Evolutionary conservation across 2,797 vertebrate species (phyloP).

Genomic region (Cossypha caffra): DNA sequence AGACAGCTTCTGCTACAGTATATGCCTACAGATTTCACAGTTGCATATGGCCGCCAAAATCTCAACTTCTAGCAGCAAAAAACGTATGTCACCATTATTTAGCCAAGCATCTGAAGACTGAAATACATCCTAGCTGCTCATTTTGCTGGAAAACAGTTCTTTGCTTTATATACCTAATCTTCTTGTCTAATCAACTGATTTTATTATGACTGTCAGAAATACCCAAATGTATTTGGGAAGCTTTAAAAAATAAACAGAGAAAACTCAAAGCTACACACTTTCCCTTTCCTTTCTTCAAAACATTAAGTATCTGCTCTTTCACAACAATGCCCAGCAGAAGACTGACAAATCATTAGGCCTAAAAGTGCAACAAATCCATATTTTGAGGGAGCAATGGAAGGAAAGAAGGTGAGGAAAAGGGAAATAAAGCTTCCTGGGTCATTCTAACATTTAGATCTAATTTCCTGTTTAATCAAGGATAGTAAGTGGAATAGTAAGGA

Average conservation of each 20-base stretch:
- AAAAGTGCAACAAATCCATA: background rate
- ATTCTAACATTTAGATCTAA: background rate
- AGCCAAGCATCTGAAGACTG: constrained; percentile 45
- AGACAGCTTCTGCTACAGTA: constrained; percentile 50
- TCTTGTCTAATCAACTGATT: background rate
- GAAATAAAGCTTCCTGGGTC: background rate
- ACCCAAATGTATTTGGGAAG: background rate
- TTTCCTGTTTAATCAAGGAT: background rate
- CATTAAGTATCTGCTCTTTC: background rate
- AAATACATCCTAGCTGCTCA: constrained; percentile 41
- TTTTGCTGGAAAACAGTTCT: constrained; percentile 35
- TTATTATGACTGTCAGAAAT: background rate
- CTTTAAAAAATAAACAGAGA: background rate
- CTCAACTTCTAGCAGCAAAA: constrained; percentile 46
- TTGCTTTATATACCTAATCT: background rate
- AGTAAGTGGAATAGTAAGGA: background rate
- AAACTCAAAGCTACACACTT: background rate
- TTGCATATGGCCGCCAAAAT: constrained; percentile 49
- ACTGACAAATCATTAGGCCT: background rate
- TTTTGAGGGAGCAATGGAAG: background rate
- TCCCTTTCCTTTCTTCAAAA: background rate
- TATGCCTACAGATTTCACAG: constrained; percentile 64
- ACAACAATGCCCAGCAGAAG: background rate
- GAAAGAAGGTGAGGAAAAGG: background rate
- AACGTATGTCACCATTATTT: constrained; percentile 37